These are phyloP conservation scores for Orbicella faveolata DNA, from an alignment of 64 coral and sea anemone species.

Conservation along the genomic window DNA sequence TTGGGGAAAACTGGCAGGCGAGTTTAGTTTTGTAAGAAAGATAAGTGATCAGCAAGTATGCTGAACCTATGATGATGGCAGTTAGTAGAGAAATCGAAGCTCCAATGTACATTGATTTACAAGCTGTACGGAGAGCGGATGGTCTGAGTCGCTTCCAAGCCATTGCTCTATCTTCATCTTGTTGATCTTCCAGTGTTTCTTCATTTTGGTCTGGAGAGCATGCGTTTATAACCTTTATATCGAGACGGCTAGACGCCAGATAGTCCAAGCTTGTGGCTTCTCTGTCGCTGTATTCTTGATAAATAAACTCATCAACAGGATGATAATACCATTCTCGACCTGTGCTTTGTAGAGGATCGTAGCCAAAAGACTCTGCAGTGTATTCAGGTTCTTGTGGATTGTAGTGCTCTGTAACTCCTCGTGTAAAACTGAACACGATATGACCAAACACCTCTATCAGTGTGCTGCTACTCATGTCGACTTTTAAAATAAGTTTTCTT, in stretches of 20 bases:
- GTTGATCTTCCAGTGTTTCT: background rate
- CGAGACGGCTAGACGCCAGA: background rate
- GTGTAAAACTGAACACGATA: constrained; percentile 1
- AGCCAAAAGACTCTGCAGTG: background rate
- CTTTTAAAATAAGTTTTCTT: too few species aligned
- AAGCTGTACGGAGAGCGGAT: background rate
- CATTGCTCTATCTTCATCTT: background rate
- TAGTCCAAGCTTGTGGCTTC: background rate
- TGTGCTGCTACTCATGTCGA: background rate
- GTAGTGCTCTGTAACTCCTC: background rate
- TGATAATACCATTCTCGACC: constrained; percentile 10
- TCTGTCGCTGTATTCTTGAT: background rate
- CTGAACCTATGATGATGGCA: background rate
- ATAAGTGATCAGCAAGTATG: background rate
- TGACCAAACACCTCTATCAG: background rate
- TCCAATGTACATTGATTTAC: background rate
- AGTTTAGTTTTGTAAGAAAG: background rate
- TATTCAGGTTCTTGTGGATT: background rate
- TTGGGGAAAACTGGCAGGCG: background rate
- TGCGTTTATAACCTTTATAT: background rate
- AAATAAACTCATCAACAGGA: background rate
- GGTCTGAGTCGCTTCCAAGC: constrained; percentile 4
- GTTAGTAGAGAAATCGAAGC: background rate
- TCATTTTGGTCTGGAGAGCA: background rate
- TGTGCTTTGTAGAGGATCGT: background rate